Percentiles rank a stretch among this genome's conserved stretches.
phyloP scores from a whole-genome alignment of 2,797 vertebrate genomes.

The Otolemur crassicaudatus region DNA sequence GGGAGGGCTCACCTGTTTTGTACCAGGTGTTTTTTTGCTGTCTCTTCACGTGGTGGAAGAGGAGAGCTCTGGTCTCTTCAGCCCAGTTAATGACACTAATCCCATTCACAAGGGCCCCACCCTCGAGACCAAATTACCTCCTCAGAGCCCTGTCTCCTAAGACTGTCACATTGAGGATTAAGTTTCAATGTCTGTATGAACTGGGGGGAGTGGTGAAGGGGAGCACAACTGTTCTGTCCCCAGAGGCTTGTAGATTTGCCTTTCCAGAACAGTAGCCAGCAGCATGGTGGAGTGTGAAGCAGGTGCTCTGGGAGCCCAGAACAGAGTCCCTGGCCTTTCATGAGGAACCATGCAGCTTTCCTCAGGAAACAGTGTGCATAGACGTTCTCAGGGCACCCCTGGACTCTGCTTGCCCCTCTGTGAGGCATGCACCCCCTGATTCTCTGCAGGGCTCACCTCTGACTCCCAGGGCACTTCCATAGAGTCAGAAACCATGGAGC shows the following conservation, averaged over 20 bases:
- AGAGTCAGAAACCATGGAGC: fast-evolving
- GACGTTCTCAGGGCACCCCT: neutral
- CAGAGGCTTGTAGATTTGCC: neutral
- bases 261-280: neutral
- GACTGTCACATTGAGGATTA: neutral
- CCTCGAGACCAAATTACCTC: neutral
- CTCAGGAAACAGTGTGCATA: neutral
- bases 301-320: neutral
- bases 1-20: too few relatives aligned
- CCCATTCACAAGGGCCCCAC: neutral
- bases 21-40: neutral
- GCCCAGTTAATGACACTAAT: neutral
- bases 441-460: neutral
- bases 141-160: neutral
- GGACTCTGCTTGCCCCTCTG: too few relatives aligned
- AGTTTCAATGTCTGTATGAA: neutral
- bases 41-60: fast-evolving
- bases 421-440: fast-evolving
- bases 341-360: neutral
- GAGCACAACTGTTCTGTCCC: neutral
- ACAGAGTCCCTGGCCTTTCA: neutral
- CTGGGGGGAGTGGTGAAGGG: neutral
- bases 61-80: neutral
- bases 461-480: fast-evolving
- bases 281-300: too few relatives aligned